Conservation (phyloP, 2,888 invertebrate genomes). For the Scaptomyza tumidula region DNA sequence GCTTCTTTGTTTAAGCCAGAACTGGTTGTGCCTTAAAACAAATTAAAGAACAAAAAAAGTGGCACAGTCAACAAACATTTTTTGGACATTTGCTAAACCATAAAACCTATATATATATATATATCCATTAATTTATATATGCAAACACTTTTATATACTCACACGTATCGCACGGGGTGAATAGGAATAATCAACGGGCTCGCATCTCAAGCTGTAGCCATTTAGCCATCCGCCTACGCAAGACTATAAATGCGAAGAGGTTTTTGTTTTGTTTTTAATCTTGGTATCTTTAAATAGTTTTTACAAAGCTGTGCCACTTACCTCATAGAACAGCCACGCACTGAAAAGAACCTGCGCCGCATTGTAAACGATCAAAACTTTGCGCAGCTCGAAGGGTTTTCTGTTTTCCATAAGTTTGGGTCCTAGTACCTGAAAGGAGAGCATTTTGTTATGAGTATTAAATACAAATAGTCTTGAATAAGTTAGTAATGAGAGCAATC, state of each 20-base stretch:
- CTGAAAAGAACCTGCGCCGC: conserved; percentile 89
- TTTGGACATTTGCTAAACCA: conserved; percentile 38
- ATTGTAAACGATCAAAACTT: conserved; percentile 92
- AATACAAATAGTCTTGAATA: too few species aligned
- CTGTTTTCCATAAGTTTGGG: conserved; percentile 94
- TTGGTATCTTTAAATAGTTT: not conserved
- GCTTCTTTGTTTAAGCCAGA: conserved; percentile 43
- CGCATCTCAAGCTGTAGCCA: conserved; percentile 90
- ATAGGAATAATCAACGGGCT: conserved; percentile 92
- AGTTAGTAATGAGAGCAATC: not conserved
- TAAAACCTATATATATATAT: conserved; percentile 2
- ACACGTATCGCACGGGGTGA: conserved; percentile 89
- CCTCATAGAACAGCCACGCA: conserved; percentile 85
- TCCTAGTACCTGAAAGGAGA: conserved; percentile 87
- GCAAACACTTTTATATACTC: conserved; percentile 79
- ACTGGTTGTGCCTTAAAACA: conserved; percentile 66
- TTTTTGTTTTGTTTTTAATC: conserved; percentile 7
- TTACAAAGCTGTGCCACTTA: conserved; percentile 72
- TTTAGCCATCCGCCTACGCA: conserved; percentile 89
- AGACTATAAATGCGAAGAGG: conserved; percentile 82
- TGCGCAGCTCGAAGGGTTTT: conserved; percentile 91
- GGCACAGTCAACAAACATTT: conserved; percentile 63
- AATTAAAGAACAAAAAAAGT: conserved; percentile 49
- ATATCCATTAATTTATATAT: not conserved
- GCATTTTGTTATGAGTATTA: not conserved